Base-by-base conservation (phyloP, 2,888 invertebrate genomes). In the Heliconius cydno region DNA sequence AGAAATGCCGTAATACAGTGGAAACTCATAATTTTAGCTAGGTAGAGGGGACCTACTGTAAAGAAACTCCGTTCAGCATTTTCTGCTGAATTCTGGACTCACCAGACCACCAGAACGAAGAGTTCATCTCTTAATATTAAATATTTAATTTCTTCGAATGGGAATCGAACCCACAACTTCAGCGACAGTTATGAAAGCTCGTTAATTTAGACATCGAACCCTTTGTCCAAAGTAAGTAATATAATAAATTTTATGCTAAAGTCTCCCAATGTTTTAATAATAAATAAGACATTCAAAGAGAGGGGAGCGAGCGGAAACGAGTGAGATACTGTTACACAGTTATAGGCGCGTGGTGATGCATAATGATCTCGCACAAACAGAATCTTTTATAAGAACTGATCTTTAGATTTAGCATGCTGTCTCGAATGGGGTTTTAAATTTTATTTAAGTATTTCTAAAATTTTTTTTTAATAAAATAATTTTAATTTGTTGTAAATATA, bases 351-450 rank as follows among this genome's bases (percentile, higher is more conserved):
- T 94, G 94, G 88, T 86, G 87, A 86, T 87, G 94, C 94, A 94
- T 94, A 94, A 94, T 93, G 91, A 94, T 94, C 87, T 89, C 88
- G 90, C 91, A 87, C 89, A 92, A 92, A 94, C 93, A 94, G 92
- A 92, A 87, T 90, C 91, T 89, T 91, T 89, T 88, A 89, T 90
- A 87, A 86, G 83, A 81, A 86, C 81, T 82, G 79, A 74, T 86
- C 86, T 87, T 89, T 87, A 88, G 90, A 2, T 52, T 52, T 9
- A 60, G 60, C 90, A 89, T 89, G 89, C 89, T 91, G 91, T 92
- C 90, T 92, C 92, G 88, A 92, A 92, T 65, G n/a, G 13, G 4
- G 63, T 0, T 2, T 25, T 28, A 10, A 63, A 25, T 13, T 34
- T 34, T 75, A 76, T 76, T 76, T 73, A 76, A 65, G 30, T 76